Percentiles rank a stretch among this genome's conserved stretches.
phyloP scores from a whole-genome alignment of 2,113 vertebrate species.

The Semnornis frantzii region DNA sequence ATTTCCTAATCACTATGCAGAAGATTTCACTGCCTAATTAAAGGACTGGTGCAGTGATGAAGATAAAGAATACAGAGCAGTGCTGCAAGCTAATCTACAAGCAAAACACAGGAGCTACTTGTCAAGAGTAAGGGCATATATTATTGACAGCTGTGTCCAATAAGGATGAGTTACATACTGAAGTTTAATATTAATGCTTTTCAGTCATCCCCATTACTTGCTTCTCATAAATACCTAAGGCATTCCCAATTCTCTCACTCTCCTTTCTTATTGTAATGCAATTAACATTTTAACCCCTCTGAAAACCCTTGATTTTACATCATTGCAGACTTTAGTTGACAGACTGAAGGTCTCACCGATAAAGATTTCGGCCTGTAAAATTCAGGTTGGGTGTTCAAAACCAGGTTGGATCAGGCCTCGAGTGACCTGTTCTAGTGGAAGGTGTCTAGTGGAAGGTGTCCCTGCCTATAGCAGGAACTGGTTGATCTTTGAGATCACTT shows the following conservation, averaged over 20 bases:
- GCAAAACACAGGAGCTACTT: slow-evolving; percentile 78
- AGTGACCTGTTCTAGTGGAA: no score
- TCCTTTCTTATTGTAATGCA: slow-evolving; percentile 49
- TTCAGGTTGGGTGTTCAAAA: background rate
- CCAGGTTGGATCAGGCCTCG: no score
- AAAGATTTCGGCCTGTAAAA: background rate
- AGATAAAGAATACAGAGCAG: slow-evolving; percentile 82
- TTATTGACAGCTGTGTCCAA: slow-evolving; percentile 81
- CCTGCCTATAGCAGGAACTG: no score
- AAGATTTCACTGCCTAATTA: slow-evolving; percentile 79
- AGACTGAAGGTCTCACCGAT: background rate
- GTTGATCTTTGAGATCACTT: no score
- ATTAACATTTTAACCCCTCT: slow-evolving; percentile 49
- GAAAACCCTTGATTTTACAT: slow-evolving; percentile 12
- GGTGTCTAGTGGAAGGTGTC: no score
- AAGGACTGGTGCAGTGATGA: slow-evolving; percentile 78
- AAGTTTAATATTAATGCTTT: slow-evolving; percentile 76
- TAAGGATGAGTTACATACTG: slow-evolving; percentile 73
- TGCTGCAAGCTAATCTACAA: slow-evolving; percentile 77
- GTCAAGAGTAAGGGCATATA: slow-evolving; percentile 78
- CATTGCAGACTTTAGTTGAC: background rate
- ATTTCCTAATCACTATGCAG: slow-evolving; percentile 81
- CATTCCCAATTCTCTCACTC: slow-evolving; percentile 35
- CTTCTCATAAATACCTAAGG: background rate
- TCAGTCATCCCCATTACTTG: slow-evolving; percentile 36